Base-by-base conservation (phyloP, 2,888 invertebrate genomes). In the Platerodrilus igneus region DNA sequence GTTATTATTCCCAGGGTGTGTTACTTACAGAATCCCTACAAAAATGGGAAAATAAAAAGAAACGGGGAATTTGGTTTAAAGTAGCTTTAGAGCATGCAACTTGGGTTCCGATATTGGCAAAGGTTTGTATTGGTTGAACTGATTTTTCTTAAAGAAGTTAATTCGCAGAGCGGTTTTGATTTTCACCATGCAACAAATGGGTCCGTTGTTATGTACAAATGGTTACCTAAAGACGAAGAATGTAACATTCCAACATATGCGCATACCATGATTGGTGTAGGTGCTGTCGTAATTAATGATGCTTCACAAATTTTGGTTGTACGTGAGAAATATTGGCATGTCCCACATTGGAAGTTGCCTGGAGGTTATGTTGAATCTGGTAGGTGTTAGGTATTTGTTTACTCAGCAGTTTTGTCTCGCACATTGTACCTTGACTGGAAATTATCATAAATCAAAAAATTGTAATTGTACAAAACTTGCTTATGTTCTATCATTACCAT, bases 361-460 rank as follows among this genome's bases (percentile, higher is more conserved):
- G 94, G 95, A 34, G 94, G 94, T 32, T 87, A 86, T 69, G 87
- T 89, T 10, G 87, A 93, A 64, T 83, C 83, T 68, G 82, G 88
- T 86, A 67, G n/a, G 14, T n/a, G n/a, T n/a, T n/a, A n/a, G n/a
- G n/a, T n/a, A n/a, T n/a, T n/a, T n/a, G n/a, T n/a, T n/a, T n/a
- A n/a, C n/a, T n/a, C n/a, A n/a, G n/a, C n/a, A n/a, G n/a, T n/a
- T n/a, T n/a, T n/a, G n/a, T n/a, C n/a, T n/a, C n/a, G n/a, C n/a
- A n/a, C n/a, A n/a, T n/a, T n/a, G n/a, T n/a, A n/a, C n/a, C n/a
- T n/a, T n/a, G n/a, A n/a, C n/a, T n/a, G n/a, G n/a, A n/a, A n/a
- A n/a, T n/a, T n/a, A n/a, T n/a, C n/a, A n/a, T n/a, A n/a, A n/a
- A n/a, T n/a, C n/a, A n/a, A n/a, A n/a, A n/a, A n/a, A n/a, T n/a